Evolutionary conservation across 1,140 invertebrate species (phyloP).

Genomic region (Triops longicaudatus): DNA sequence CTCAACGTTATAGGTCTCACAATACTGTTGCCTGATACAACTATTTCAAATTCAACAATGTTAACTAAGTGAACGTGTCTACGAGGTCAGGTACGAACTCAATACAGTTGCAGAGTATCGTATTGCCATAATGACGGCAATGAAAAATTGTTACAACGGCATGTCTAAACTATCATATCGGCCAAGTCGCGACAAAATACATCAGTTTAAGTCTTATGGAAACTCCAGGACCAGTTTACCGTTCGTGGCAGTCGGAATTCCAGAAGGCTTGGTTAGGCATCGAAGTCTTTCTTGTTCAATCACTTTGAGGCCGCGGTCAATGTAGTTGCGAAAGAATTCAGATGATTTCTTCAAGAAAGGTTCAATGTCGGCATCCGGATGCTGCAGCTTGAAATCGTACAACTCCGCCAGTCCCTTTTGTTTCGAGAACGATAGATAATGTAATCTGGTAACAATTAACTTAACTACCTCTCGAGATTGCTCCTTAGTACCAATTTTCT

Average conservation of each 20-base stretch:
- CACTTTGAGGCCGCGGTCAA: slow-evolving; percentile 72
- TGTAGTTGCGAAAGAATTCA: slow-evolving; percentile 85
- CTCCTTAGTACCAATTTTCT: slow-evolving; percentile 82
- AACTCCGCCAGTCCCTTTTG: slow-evolving; percentile 68
- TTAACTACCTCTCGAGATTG: slow-evolving; percentile 62
- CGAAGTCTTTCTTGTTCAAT: slow-evolving; percentile 52
- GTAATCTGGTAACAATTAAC: neutral
- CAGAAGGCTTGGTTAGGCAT: neutral
- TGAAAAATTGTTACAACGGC: no score
- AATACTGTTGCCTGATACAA: no score
- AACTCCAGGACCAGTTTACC: neutral
- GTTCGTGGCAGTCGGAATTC: slow-evolving; percentile 19
- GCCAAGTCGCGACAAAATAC: no score
- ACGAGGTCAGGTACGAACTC: no score
- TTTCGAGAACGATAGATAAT: no score
- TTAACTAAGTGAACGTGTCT: no score
- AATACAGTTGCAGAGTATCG: no score
- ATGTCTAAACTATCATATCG: no score
- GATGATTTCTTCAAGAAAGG: slow-evolving; percentile 81
- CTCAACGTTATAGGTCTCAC: no score
- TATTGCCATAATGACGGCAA: no score
- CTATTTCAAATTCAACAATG: no score
- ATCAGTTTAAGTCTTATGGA: no score
- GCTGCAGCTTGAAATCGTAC: slow-evolving; percentile 79
- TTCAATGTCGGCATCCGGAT: slow-evolving; percentile 85